Base-by-base conservation (phyloP, 2,797 vertebrate species). In the Phalloptychus januarius region DNA sequence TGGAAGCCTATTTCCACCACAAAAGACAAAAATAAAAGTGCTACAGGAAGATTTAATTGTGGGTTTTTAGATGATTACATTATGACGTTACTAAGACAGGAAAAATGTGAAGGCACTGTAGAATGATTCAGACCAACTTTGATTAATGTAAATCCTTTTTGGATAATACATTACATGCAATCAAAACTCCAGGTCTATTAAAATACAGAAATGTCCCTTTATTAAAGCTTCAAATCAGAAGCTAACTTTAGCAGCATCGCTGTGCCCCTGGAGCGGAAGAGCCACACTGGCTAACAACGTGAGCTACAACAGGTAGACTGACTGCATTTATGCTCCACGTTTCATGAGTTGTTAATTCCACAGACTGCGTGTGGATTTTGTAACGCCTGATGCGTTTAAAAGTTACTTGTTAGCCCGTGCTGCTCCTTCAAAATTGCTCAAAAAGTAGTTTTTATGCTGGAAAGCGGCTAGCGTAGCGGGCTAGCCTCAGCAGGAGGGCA, bases 401-500 rank as follows among this genome's bases (percentile, higher is more conserved):
- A 54, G n/a, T 10, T 20, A 18, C 3, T 12, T 54, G 10, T 63
- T 28, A 72, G 52, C 13, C 3, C 3, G 7, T 18, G 5, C n/a
- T 33, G 3, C 25, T 23, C n/a, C 5, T 56, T 7, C 3, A 13
- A 13, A 50, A 63, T 54, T 2, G 31, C 11, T 15, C 0, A 44
- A 38, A 7, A 75, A 15, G 33, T 45, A 8, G 20, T 77, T 40
- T 20, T 70, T 18, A 13, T 46, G 8, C 56, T 36, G 28, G 20
- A 69, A 54, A 58, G 44, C 56, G 15, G 79, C 50, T 91, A 87
- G 80, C 80, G 5, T 80, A 42, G 40, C 58, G 36, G 7, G 75
- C 48, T 84, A 87, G 78, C 84, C 65, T 78, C 82, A 71, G 69
- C 54, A 33, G 1, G 12, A 42, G 15, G 1, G 54, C 36, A 8